A percentile compares a stretch with the other conserved stretches of the same genome.
Evolutionary conservation across 2,888 invertebrate genomes (phyloP).

Genomic region (Caenorhabditis sp.): DNA sequence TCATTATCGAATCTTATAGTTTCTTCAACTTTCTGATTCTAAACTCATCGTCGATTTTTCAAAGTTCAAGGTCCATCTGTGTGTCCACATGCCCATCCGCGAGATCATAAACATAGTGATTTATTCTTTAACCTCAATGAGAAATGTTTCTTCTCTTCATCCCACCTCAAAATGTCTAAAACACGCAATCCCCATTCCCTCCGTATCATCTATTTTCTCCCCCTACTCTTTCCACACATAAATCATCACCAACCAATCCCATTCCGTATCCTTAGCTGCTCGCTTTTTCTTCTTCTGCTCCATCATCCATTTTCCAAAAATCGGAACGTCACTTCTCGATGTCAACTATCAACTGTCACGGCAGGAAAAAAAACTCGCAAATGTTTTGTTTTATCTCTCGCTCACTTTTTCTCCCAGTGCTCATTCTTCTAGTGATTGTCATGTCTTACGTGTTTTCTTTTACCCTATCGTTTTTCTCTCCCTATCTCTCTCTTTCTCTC

Average conservation of each 20-base stretch:
- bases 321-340: neutral
- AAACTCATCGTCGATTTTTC: too few relatives aligned
- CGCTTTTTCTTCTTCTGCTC: neutral
- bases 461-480: neutral
- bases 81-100: too few relatives aligned
- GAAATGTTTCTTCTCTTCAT: neutral
- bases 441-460: constrained; percentile 26
- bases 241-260: constrained; percentile 12
- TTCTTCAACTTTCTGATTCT: too few relatives aligned
- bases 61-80: too few relatives aligned
- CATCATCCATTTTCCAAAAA: neutral
- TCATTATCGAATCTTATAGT: too few relatives aligned
- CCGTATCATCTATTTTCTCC: neutral
- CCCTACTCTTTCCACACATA: constrained; percentile 8
- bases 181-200: neutral
- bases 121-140: too few relatives aligned
- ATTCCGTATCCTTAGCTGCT: neutral
- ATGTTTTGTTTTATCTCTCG: constrained; percentile 19
- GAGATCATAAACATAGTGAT: too few relatives aligned
- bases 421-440: constrained; percentile 25
- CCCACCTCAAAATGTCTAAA: constrained; percentile 6
- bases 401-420: constrained; percentile 8
- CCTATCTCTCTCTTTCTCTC: neutral
- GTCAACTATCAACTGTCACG: neutral
- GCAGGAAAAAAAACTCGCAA: neutral